Base-by-base conservation (phyloP, 2,113 vertebrate species). In the Catagonus wagneri region DNA sequence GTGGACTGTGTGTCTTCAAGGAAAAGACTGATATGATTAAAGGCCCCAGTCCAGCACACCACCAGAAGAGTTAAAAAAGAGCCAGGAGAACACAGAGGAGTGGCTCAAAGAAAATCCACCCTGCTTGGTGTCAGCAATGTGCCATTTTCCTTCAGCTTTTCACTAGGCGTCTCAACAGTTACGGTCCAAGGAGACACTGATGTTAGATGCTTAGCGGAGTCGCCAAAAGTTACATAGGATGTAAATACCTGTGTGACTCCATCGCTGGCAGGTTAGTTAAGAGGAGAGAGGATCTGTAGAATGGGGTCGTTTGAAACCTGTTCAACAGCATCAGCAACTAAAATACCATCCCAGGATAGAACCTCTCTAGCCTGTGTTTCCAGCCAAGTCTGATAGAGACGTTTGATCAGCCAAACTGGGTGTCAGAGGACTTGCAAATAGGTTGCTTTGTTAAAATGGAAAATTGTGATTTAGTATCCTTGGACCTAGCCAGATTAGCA, bases 381-480 rank as follows among this genome's bases (percentile, higher is more conserved):
- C 39, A 91, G 94, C 94, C 94, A 96, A 95, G 83, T 80, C 89
- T 91, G 76, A 56, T 58, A 78, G 89, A 94, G 69, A n/a, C 9
- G 2, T 94, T 89, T 80, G 83, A 60, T 92, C 85, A 65, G 93
- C 91, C 93, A 94, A 74, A 92, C 60, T 76, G 65, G 71, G 71
- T 93, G 60, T 96, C 93, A 93, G 97, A 95, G 91, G 80, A 89
- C 86, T 96, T 95, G 94, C 93, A 96, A 97, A 96, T 96, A 92
- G 89, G 84, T 74, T 97, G 89, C 93, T 97, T 97, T 96, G 90
- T 96, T 97, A 95, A 97, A 94, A 97, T 96, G 89, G 97, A 95
- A 97, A 97, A 97, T 90, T 93, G 90, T 96, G 95, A 97, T 96
- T 98, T 96, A 94, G 97, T 68, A 72, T 96, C 93, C 79, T 95